A percentile compares a stretch with the other conserved stretches of the same genome.
phyloP scores from a whole-genome alignment of 2,113 vertebrate genomes.

The Chamaetylas fuelleborni region DNA sequence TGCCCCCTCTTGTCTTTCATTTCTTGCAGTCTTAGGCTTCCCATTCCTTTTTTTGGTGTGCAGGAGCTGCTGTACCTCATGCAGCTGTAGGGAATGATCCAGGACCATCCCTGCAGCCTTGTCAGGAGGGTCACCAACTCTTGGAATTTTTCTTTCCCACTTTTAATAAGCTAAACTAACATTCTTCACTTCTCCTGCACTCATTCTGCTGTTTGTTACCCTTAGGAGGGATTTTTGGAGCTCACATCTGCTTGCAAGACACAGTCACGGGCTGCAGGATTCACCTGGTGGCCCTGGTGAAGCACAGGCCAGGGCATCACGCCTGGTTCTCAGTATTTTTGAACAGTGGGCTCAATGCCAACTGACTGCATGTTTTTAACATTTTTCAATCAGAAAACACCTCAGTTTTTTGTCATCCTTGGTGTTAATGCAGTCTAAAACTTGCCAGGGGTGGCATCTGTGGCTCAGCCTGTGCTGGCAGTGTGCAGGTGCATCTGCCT shows the following conservation, averaged over 20 bases:
- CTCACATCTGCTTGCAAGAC: background rate
- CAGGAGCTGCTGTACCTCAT: background rate
- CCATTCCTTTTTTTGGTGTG: background rate
- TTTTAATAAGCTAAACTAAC: background rate
- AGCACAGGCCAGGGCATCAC: background rate
- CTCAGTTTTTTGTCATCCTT: background rate
- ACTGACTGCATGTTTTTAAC: background rate
- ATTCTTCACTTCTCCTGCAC: background rate
- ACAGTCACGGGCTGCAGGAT: fast-evolving
- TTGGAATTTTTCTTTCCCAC: background rate
- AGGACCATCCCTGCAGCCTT: background rate
- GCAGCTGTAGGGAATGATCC: background rate
- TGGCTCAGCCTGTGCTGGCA: background rate
- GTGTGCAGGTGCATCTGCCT: background rate
- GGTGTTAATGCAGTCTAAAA: background rate
- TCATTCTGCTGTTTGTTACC: background rate
- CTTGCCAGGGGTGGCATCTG: background rate
- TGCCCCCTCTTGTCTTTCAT: background rate
- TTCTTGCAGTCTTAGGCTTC: background rate
- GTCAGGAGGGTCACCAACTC: background rate
- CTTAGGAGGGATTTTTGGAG: background rate
- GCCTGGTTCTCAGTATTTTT: background rate
- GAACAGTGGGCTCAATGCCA: background rate
- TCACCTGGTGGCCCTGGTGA: background rate
- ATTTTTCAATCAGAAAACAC: background rate